phyloP scores from a whole-genome alignment of 2,113 vertebrate genomes.

The Vidua macroura region DNA sequence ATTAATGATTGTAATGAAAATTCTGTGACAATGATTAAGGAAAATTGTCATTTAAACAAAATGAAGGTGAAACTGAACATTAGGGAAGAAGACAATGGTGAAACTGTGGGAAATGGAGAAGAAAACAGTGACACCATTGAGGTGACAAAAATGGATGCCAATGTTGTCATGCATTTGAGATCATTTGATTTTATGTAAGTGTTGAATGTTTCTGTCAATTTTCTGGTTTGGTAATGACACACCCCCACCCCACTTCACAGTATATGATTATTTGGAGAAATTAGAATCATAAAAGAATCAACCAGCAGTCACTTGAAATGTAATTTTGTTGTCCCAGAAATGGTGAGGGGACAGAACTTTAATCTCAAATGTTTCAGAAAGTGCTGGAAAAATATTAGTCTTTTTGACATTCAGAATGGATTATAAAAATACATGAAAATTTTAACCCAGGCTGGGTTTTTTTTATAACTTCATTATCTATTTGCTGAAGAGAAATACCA shows the following conservation, averaged over 20 bases:
- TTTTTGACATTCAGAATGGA: neutral
- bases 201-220: neutral
- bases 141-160: conserved; percentile 95
- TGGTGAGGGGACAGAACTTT: neutral
- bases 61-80: conserved; percentile 78
- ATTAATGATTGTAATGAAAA: conserved; percentile 92
- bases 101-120: conserved; percentile 57
- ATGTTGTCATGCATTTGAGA: conserved; percentile 95
- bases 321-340: neutral
- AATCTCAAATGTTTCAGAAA: neutral
- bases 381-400: neutral
- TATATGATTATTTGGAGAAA: neutral
- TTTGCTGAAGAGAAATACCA: neutral
- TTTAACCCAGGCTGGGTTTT: neutral
- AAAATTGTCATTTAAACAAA: conserved; percentile 93
- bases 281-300: neutral
- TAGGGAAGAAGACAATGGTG: conserved; percentile 67
- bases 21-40: conserved; percentile 89
- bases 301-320: neutral
- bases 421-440: neutral
- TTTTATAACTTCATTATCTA: neutral
- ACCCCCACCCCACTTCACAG: neutral
- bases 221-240: neutral
- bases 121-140: conserved; percentile 78
- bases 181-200: conserved; percentile 98